These are phyloP conservation scores for Petrocephalus schoutedeni DNA, from an alignment of 2,797 vertebrate species.

Conservation along the genomic window DNA sequence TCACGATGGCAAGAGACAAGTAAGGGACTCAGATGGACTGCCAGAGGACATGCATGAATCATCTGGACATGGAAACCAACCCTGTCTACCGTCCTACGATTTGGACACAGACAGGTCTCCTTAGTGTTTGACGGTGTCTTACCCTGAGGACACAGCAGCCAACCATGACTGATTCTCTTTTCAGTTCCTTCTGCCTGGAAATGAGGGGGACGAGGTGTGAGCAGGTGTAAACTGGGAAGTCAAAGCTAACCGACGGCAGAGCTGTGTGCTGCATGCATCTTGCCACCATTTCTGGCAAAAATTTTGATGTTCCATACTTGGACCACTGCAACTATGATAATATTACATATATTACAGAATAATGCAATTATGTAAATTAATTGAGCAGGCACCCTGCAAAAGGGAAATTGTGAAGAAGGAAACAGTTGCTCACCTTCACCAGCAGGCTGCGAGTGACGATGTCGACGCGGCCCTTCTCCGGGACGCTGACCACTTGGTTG, in stretches of 20 bases:
- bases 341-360: background rate
- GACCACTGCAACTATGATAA: background rate
- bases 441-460: constrained; percentile 49
- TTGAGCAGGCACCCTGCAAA: background rate
- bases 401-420: background rate
- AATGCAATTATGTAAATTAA: background rate
- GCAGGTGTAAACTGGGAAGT: background rate
- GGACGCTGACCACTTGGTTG: constrained; percentile 55
- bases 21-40: background rate
- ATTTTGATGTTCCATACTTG: background rate
- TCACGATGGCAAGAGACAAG: background rate
- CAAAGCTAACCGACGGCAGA: background rate
- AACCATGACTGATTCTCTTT: constrained; percentile 44
- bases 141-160: constrained; percentile 62
- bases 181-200: constrained; percentile 58
- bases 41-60: background rate
- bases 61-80: background rate
- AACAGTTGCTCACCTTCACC: constrained; percentile 52
- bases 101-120: background rate
- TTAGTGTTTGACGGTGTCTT: background rate
- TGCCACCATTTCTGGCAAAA: background rate
- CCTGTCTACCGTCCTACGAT: background rate
- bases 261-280: background rate
- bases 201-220: background rate
- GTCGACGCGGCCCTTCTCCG: constrained; percentile 60